A percentile compares a stretch with the other conserved stretches of the same genome.
Conservation (phyloP, 2,888 invertebrate genomes). For the Steinernema carpocapsae region DNA sequence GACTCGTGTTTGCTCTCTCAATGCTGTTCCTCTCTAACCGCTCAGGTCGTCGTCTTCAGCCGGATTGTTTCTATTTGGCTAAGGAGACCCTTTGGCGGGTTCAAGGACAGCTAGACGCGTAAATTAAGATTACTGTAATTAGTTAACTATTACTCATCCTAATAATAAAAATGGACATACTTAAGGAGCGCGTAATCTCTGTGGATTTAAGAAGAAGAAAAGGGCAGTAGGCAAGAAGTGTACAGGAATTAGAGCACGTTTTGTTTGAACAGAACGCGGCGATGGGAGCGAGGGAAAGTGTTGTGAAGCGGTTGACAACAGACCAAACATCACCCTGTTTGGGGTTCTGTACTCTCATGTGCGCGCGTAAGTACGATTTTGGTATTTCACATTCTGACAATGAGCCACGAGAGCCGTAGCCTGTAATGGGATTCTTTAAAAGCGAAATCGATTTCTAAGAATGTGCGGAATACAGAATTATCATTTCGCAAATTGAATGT, state of each 20-base stretch:
- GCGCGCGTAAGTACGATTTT: background rate
- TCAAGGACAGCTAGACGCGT: background rate
- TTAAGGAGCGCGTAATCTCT: background rate
- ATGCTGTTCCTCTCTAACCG: too few species aligned
- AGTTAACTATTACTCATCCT: background rate
- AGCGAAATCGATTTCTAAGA: too few species aligned
- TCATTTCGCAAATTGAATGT: too few species aligned
- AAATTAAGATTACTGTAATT: conserved; percentile 2
- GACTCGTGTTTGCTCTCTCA: background rate
- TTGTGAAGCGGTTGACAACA: conserved; percentile 10
- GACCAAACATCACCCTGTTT: conserved; percentile 18
- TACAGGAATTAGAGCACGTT: conserved; percentile 19
- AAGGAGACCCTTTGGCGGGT: background rate
- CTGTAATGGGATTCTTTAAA: conserved; percentile 9
- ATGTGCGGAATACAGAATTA: too few species aligned
- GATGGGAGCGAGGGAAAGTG: background rate
- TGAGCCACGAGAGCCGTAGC: too few species aligned
- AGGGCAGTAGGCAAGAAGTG: background rate
- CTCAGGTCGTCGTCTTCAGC: background rate
- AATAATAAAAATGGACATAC: background rate
- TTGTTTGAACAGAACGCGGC: background rate
- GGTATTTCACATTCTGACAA: background rate
- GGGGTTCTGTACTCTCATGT: background rate
- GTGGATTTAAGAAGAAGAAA: background rate
- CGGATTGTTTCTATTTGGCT: background rate